phyloP scores from a whole-genome alignment of 2,113 vertebrate genomes.

The Myotis brandtii region DNA sequence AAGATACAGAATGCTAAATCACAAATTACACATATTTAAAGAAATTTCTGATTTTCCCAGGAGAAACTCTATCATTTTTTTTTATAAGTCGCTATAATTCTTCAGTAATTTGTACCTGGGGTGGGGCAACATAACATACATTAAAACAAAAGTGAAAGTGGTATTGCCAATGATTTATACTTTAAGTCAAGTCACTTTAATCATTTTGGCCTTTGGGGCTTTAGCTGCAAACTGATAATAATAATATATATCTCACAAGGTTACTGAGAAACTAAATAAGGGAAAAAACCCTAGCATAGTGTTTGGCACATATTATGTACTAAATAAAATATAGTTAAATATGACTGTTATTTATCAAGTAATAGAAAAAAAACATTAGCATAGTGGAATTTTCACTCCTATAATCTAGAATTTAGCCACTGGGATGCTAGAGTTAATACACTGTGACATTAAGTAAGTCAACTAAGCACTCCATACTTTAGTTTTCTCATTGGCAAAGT shows the following conservation, averaged over 20 bases:
- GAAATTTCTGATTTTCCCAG: neutral
- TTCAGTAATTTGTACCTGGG: neutral
- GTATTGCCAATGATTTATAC: neutral
- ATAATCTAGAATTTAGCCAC: neutral
- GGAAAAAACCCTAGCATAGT: neutral
- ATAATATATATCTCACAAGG: neutral
- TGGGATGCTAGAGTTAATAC: neutral
- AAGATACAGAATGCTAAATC: slow-evolving; percentile 8
- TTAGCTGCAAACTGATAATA: neutral
- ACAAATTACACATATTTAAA: neutral
- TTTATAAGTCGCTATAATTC: neutral
- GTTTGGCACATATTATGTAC: neutral
- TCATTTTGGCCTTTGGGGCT: neutral
- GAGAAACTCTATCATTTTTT: neutral
- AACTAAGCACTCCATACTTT: neutral
- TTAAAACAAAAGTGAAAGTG: neutral
- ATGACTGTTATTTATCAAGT: neutral
- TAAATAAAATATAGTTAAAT: neutral
- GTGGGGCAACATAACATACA: neutral
- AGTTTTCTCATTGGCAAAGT: neutral
- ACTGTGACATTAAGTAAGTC: neutral
- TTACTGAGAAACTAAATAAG: neutral
- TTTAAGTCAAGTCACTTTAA: neutral
- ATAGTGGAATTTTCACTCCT: neutral
- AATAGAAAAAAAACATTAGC: neutral